Evolutionary conservation across 35 echinoderm and acorn worm species (phyloP).

Genomic region (Apostichopus japonicus): DNA sequence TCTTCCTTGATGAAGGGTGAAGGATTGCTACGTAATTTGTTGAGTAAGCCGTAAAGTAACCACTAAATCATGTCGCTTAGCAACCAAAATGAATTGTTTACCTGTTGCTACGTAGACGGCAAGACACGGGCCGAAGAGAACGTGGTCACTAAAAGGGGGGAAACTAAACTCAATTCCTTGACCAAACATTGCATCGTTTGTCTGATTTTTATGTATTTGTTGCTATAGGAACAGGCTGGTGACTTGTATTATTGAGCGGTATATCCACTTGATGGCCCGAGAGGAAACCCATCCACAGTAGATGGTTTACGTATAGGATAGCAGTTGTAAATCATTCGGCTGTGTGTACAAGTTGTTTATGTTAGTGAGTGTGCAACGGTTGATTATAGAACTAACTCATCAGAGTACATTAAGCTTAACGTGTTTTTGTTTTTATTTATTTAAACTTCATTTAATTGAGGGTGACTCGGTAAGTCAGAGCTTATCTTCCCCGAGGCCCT

Average conservation of each 20-base stretch:
- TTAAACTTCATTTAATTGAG: background rate
- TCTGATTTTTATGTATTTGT: background rate
- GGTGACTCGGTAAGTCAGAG: background rate
- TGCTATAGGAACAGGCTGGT: background rate
- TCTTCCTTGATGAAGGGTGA: background rate
- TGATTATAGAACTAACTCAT: no score
- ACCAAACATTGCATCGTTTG: background rate
- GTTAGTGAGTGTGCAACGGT: no score
- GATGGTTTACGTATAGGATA: background rate
- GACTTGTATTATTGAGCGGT: background rate
- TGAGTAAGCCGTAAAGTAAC: background rate
- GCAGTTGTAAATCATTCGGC: no score
- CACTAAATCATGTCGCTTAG: background rate
- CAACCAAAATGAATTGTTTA: background rate
- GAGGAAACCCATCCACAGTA: background rate
- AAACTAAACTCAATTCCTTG: background rate
- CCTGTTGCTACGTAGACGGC: conserved; percentile 7
- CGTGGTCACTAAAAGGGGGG: background rate
- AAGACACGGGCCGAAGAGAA: background rate
- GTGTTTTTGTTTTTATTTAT: background rate
- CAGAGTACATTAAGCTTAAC: no score
- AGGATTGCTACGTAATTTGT: background rate
- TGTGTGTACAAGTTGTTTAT: no score
- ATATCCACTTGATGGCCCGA: background rate
- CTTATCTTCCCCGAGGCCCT: background rate